Evolutionary conservation across 2,888 invertebrate species (phyloP).

Genomic region (Catocala fraxini): DNA sequence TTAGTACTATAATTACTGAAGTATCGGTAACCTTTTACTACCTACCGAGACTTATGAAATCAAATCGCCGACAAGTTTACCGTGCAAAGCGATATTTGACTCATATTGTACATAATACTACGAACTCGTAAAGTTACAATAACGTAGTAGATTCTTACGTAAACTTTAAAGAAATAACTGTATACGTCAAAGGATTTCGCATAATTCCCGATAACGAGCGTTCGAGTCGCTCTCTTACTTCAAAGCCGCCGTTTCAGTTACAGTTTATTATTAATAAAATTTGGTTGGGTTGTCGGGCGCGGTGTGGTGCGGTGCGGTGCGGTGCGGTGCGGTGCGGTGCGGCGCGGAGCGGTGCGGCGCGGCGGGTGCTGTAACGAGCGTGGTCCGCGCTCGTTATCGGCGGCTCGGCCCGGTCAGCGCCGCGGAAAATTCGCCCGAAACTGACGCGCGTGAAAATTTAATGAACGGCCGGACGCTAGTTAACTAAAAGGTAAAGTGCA

Average conservation of each 20-base stretch:
- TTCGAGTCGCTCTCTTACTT: conserved; percentile 83
- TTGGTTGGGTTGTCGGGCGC: conserved; percentile 72
- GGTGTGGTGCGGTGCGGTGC: conserved; percentile 36
- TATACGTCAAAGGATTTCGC: conserved; percentile 83
- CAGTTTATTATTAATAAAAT: conserved; percentile 87
- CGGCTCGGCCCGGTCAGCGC: conserved; percentile 81
- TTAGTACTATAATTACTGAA: conserved; percentile 37
- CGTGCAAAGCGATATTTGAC: conserved; percentile 51
- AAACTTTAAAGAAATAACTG: conserved; percentile 68
- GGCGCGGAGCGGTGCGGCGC: conserved; percentile 47
- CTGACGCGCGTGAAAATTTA: conserved; percentile 88
- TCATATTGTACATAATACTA: conserved; percentile 49
- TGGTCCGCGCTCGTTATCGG: conserved; percentile 76
- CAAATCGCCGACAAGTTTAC: conserved; percentile 50
- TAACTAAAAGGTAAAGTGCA: conserved; percentile 88
- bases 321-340: conserved; percentile 35
- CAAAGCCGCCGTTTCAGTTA: conserved; percentile 85
- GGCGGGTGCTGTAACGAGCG: conserved; percentile 72
- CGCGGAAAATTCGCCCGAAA: conserved; percentile 87
- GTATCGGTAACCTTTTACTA: conserved; percentile 47
- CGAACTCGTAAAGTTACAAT: conserved; percentile 50
- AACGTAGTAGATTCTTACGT: conserved; percentile 55
- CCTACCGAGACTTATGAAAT: conserved; percentile 47
- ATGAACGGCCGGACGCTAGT: conserved; percentile 88
- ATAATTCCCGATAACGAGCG: conserved; percentile 85